A percentile compares a stretch with the other conserved stretches of the same genome.
Evolutionary conservation across 2,888 invertebrate genomes (phyloP).

Genomic region (Micoletzkya japonica): DNA sequence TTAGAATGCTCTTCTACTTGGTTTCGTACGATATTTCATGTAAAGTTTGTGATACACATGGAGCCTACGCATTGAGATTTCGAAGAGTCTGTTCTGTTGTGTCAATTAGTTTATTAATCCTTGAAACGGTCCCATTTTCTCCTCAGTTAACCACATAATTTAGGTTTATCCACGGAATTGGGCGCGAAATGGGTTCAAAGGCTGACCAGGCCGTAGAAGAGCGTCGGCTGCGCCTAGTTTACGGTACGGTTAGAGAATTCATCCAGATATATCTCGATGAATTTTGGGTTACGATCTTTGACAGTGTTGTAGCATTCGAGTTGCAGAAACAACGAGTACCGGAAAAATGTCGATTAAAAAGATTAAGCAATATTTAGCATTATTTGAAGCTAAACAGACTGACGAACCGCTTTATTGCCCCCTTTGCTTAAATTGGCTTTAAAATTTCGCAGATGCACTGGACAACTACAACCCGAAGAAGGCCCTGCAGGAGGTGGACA

Average conservation of each 20-base stretch:
- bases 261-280: neutral
- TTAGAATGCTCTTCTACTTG: too few species aligned
- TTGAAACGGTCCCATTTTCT: too few species aligned
- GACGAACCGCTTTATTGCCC: neutral
- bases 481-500: conserved; percentile 93
- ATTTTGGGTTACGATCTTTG: neutral
- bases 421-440: neutral
- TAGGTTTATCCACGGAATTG: too few species aligned
- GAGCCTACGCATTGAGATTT: too few species aligned
- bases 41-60: too few species aligned
- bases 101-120: too few species aligned
- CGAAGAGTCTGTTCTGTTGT: too few species aligned
- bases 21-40: too few species aligned
- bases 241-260: conserved; percentile 34
- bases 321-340: neutral
- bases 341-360: neutral
- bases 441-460: conserved; percentile 65
- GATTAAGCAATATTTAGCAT: neutral
- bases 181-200: too few species aligned
- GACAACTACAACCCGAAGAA: conserved; percentile 95
- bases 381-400: neutral
- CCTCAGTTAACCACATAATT: too few species aligned
- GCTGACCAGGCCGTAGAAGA: conserved; percentile 40
- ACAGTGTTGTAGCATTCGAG: neutral
- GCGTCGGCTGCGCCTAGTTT: conserved; percentile 41